Evolutionary conservation across 2,113 vertebrate genomes (phyloP).

Genomic region (Thunnus maccoyii): DNA sequence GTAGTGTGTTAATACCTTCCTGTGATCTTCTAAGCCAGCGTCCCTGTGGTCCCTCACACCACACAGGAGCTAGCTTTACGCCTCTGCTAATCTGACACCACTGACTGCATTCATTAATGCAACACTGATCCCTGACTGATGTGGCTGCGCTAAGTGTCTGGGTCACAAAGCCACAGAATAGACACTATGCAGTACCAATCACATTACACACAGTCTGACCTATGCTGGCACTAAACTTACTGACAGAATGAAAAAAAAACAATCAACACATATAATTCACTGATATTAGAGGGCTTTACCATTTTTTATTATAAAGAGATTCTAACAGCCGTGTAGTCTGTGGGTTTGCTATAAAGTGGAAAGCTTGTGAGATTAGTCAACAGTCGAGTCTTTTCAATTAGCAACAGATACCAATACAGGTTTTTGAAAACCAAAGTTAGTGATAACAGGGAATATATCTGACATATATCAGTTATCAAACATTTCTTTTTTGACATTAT

Average conservation of each 20-base stretch:
- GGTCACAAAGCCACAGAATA: conserved; percentile 45
- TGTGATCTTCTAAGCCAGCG: conserved; percentile 41
- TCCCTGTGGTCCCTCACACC: background rate
- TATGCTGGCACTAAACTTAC: background rate
- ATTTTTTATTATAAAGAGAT: too few relatives aligned
- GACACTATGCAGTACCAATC: conserved; percentile 5
- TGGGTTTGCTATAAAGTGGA: too few relatives aligned
- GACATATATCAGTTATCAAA: too few relatives aligned
- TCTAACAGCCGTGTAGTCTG: too few relatives aligned
- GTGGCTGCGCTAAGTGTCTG: conserved; percentile 37
- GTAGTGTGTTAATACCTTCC: conserved; percentile 50
- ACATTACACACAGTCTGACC: conserved; percentile 21
- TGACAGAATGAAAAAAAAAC: background rate
- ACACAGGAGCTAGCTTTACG: conserved; percentile 30
- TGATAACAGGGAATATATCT: too few relatives aligned
- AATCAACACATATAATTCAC: background rate
- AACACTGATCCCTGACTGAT: conserved; percentile 61
- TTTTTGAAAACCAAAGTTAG: too few relatives aligned
- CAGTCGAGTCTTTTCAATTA: too few relatives aligned
- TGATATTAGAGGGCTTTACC: too few relatives aligned
- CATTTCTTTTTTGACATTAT: too few relatives aligned
- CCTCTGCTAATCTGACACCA: conserved; percentile 65
- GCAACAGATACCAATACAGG: too few relatives aligned
- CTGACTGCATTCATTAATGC: conserved; percentile 55
- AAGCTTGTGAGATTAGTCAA: too few relatives aligned